Evolutionary conservation across 2,797 vertebrate species (phyloP).

Genomic region (Sebastes oblongus): DNA sequence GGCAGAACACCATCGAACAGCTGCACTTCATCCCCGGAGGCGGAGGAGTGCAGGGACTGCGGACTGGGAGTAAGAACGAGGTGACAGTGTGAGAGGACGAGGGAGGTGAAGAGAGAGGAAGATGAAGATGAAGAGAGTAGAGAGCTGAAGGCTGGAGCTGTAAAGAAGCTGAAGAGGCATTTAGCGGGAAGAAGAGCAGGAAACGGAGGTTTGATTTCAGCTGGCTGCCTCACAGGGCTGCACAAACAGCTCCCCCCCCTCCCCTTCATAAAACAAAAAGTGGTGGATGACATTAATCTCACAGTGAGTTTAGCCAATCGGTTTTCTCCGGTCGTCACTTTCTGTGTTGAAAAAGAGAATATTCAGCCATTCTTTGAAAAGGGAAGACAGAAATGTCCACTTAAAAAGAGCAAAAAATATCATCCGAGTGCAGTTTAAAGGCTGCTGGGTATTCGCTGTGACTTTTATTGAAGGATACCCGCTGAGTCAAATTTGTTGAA

Average conservation of each 20-base stretch:
- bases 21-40: conserved; percentile 91
- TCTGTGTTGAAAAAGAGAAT: conserved; percentile 60
- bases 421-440: conserved; percentile 5
- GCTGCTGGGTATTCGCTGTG: conserved; percentile 51
- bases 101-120: conserved; percentile 9
- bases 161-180: conserved; percentile 15
- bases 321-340: conserved; percentile 49
- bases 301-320: conserved; percentile 35
- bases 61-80: conserved; percentile 92
- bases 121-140: neutral
- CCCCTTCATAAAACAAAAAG: conserved; percentile 10
- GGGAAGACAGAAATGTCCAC: conserved; percentile 55
- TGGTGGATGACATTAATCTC: conserved; percentile 41
- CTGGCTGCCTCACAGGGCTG: conserved; percentile 23
- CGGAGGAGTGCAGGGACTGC: conserved; percentile 83
- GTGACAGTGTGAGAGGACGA: conserved; percentile 86
- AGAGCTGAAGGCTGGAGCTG: conserved; percentile 12
- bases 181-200: conserved; percentile 19
- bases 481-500: conserved; percentile 22
- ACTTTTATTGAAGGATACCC: conserved; percentile 66
- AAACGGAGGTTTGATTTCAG: conserved; percentile 29
- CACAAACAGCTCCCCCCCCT: neutral
- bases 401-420: conserved; percentile 55
- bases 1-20: conserved; percentile 92
- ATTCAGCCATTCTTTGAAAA: conserved; percentile 70